Percentiles rank a stretch among this genome's conserved stretches.
phyloP scores from a whole-genome alignment of 1,140 invertebrate genomes.

The Trichomalopsis sarcophagae region DNA sequence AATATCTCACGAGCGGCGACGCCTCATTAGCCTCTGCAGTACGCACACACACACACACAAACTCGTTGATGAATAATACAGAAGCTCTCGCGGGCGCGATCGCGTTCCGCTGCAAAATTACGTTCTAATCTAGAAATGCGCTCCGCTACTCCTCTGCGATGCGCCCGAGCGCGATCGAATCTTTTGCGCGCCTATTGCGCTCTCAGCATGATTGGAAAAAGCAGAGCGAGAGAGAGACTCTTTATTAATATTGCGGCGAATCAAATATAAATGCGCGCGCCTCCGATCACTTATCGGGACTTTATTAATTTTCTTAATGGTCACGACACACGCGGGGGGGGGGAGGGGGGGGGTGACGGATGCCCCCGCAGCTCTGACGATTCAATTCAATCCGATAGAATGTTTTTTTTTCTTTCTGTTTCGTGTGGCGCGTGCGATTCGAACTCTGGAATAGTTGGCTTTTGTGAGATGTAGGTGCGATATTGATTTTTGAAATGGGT shows the following conservation, averaged over 20 bases:
- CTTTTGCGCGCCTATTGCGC: background rate
- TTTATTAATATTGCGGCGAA: conserved; percentile 26
- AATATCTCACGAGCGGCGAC: too few species aligned
- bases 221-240: background rate
- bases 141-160: background rate
- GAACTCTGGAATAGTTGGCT: too few species aligned
- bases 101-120: conserved; percentile 15
- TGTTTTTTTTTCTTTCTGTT: background rate
- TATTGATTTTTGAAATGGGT: too few species aligned
- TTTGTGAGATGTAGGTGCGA: too few species aligned
- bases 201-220: conserved; percentile 9
- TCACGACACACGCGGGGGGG: background rate
- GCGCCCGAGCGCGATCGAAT: background rate
- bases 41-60: background rate
- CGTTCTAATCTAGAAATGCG: conserved; percentile 1
- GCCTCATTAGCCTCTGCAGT: background rate
- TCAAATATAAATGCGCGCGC: background rate
- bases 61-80: conserved; percentile 14
- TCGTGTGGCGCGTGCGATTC: background rate
- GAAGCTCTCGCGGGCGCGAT: background rate
- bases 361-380: background rate
- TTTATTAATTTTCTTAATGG: conserved; percentile 48
- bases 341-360: background rate
- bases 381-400: conserved; percentile 9
- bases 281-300: conserved; percentile 25